phyloP scores from a whole-genome alignment of 2,113 vertebrate genomes.

The Lepisosteus osseus region DNA sequence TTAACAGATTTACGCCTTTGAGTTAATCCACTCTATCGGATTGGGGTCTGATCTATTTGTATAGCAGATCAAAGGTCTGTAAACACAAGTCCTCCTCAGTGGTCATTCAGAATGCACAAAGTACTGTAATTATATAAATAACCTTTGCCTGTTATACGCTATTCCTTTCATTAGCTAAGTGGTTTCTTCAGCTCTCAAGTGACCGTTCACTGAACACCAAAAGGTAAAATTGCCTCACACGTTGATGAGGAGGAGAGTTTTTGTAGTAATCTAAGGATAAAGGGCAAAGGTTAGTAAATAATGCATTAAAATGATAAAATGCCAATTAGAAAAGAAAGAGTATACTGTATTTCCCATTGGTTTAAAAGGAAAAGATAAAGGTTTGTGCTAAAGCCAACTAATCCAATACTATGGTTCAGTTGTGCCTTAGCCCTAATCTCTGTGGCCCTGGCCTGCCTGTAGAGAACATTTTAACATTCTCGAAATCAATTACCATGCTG shows the following conservation, averaged over 20 bases:
- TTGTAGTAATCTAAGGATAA: not conserved
- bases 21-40: constrained; percentile 57
- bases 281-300: constrained; percentile 47
- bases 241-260: constrained; percentile 11
- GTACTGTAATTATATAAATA: constrained; percentile 62
- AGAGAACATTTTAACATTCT: constrained; percentile 77
- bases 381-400: constrained; percentile 64
- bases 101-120: not conserved
- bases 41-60: constrained; percentile 40
- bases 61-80: not conserved
- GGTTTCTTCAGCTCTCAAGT: constrained; percentile 36
- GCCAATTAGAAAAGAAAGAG: constrained; percentile 63
- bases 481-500: constrained; percentile 74
- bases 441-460: constrained; percentile 65
- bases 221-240: constrained; percentile 3
- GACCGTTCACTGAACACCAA: constrained; percentile 18
- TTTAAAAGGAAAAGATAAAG: constrained; percentile 76
- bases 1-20: constrained; percentile 58
- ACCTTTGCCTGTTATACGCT: constrained; percentile 59
- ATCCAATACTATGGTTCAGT: constrained; percentile 56
- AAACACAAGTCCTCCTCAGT: not conserved
- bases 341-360: constrained; percentile 69
- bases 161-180: constrained; percentile 68
- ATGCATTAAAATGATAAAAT: constrained; percentile 38
- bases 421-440: constrained; percentile 73